phyloP scores from a whole-genome alignment of 2,888 invertebrate species.

The Tenthredo scrophulariae region DNA sequence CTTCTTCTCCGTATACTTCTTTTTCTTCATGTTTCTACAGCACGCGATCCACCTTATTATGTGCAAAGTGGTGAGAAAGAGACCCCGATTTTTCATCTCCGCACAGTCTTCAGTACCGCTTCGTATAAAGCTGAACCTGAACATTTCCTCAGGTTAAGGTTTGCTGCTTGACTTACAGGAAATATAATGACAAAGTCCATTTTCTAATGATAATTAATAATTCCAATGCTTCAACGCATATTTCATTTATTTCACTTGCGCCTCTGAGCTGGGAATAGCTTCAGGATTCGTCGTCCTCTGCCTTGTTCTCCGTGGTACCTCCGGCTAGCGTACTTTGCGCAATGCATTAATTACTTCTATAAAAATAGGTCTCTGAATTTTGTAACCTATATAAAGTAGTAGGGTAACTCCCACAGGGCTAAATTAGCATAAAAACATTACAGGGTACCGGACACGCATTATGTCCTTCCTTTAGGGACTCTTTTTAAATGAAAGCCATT shows the following conservation, averaged over 20 bases:
- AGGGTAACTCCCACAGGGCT: background rate
- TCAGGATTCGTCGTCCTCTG: background rate
- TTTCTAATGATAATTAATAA: background rate
- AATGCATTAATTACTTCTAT: background rate
- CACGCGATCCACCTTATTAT: slow-evolving; percentile 42
- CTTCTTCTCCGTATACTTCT: background rate
- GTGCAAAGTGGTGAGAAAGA: slow-evolving; percentile 9
- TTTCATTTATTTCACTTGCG: background rate
- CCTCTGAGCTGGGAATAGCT: background rate
- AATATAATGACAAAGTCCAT: background rate
- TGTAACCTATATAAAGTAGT: background rate
- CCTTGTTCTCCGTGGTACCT: background rate
- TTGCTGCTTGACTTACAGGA: background rate
- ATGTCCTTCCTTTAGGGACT: slow-evolving; percentile 40
- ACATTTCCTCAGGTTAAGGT: background rate
- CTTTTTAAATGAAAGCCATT: slow-evolving; percentile 40
- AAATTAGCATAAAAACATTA: slow-evolving; percentile 48
- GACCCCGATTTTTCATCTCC: slow-evolving; percentile 44
- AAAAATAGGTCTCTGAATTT: slow-evolving; percentile 17
- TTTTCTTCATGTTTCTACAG: background rate
- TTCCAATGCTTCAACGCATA: too few species aligned
- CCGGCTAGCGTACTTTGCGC: background rate
- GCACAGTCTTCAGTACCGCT: slow-evolving; percentile 35
- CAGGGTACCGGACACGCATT: slow-evolving; percentile 47
- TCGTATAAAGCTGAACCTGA: background rate